Conservation (phyloP, 2,888 invertebrate species). For the Lasioglossum villosulum region DNA sequence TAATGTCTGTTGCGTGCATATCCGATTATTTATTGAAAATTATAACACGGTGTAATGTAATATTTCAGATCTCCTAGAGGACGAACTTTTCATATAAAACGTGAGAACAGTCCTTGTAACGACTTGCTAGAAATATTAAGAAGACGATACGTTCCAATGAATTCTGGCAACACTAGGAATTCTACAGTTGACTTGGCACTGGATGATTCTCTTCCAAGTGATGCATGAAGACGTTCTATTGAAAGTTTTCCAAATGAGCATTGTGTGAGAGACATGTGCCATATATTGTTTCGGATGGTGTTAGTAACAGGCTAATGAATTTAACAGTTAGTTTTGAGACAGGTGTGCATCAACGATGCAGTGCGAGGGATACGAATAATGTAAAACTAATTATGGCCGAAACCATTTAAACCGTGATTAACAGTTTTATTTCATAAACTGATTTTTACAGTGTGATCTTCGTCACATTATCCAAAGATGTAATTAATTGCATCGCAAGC, state of each 20-base stretch:
- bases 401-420: slow-evolving; percentile 19
- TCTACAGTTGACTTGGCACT: slow-evolving; percentile 76
- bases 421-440: slow-evolving; percentile 26
- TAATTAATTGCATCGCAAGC: slow-evolving; percentile 28
- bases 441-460: slow-evolving; percentile 23
- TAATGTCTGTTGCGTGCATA: neutral
- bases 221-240: slow-evolving; percentile 35
- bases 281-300: slow-evolving; percentile 26
- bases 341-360: slow-evolving; percentile 7
- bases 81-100: slow-evolving; percentile 77
- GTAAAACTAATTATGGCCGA: slow-evolving; percentile 11
- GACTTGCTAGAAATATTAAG: slow-evolving; percentile 82
- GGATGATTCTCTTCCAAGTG: slow-evolving; percentile 78
- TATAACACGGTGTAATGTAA: neutral
- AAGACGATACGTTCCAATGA: slow-evolving; percentile 81
- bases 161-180: slow-evolving; percentile 80
- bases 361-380: slow-evolving; percentile 9
- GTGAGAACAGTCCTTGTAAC: slow-evolving; percentile 82
- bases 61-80: slow-evolving; percentile 80
- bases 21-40: neutral
- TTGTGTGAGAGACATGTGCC: slow-evolving; percentile 52
- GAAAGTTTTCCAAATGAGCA: slow-evolving; percentile 46
- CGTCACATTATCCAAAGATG: slow-evolving; percentile 47
- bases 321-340: slow-evolving; percentile 8
- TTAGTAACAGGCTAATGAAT: slow-evolving; percentile 23